Percentiles rank a stretch among this genome's conserved stretches.
phyloP scores from a whole-genome alignment of 2,113 vertebrate genomes.

The Campylomormyrus tamandua region DNA sequence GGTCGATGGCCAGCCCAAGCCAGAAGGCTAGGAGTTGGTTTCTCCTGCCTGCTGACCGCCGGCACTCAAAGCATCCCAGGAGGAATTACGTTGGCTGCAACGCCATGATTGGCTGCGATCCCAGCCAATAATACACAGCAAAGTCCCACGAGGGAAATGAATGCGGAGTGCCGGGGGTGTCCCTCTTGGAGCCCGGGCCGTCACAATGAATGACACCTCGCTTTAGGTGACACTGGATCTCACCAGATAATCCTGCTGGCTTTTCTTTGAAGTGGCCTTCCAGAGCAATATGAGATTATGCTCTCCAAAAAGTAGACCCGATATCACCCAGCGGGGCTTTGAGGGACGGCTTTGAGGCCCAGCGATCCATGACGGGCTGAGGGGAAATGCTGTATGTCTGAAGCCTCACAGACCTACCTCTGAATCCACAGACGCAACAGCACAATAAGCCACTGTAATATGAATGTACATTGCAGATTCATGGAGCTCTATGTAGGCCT shows the following conservation, averaged over 20 bases:
- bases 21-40: not conserved
- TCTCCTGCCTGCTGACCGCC: not conserved
- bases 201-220: constrained; percentile 29
- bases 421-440: not conserved
- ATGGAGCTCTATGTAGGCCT: not conserved
- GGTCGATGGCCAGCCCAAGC: not conserved
- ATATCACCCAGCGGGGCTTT: constrained; percentile 3
- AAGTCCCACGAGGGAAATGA: constrained; percentile 28
- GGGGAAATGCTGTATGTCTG: not conserved
- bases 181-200: not conserved
- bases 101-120: constrained; percentile 39
- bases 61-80: constrained; percentile 26
- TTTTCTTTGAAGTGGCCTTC: constrained; percentile 13
- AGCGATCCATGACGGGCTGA: constrained; percentile 1
- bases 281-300: constrained; percentile 14
- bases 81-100: constrained; percentile 32
- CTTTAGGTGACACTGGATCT: constrained; percentile 25
- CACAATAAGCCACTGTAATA: not conserved
- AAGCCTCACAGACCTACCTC: not conserved
- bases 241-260: constrained; percentile 25
- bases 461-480: not conserved
- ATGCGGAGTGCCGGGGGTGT: constrained; percentile 18
- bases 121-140: constrained; percentile 28
- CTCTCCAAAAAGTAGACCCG: not conserved
- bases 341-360: not conserved